phyloP scores from a whole-genome alignment of 2,888 invertebrate genomes.

The Spodoptera picta region DNA sequence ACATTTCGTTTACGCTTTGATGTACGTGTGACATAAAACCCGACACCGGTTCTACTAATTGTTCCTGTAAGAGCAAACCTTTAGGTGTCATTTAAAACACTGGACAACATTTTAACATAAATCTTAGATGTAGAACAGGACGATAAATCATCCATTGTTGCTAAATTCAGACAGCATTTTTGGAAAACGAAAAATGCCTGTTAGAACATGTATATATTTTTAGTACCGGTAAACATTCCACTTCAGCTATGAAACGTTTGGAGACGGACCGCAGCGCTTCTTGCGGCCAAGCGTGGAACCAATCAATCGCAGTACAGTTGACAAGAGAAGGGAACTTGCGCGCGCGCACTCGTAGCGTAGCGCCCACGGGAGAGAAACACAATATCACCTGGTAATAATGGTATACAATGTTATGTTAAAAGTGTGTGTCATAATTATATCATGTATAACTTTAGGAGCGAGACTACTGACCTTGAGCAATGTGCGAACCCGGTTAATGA shows the following conservation, averaged over 20 bases:
- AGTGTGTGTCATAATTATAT: neutral
- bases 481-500: slow-evolving; percentile 95
- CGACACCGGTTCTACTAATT: slow-evolving; percentile 91
- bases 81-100: no score
- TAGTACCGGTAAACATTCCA: slow-evolving; percentile 92
- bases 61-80: slow-evolving; percentile 70
- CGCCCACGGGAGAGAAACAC: slow-evolving; percentile 98
- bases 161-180: no score
- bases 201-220: neutral
- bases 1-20: slow-evolving; percentile 95
- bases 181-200: no score
- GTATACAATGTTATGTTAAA: slow-evolving; percentile 2
- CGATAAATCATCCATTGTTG: no score
- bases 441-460: neutral
- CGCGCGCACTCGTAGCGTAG: slow-evolving; percentile 94
- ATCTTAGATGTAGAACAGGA: no score
- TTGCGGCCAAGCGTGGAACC: slow-evolving; percentile 99
- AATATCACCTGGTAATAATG: slow-evolving; percentile 89
- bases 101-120: no score
- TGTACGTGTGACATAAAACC: slow-evolving; percentile 97
- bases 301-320: slow-evolving; percentile 97
- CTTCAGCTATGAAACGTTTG: slow-evolving; percentile 93
- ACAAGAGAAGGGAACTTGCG: slow-evolving; percentile 98
- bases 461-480: slow-evolving; percentile 88
- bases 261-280: slow-evolving; percentile 97